Percentiles rank a stretch among this genome's conserved stretches.
phyloP scores from a whole-genome alignment of 2,113 vertebrate species.

The Daubentonia madagascariensis region DNA sequence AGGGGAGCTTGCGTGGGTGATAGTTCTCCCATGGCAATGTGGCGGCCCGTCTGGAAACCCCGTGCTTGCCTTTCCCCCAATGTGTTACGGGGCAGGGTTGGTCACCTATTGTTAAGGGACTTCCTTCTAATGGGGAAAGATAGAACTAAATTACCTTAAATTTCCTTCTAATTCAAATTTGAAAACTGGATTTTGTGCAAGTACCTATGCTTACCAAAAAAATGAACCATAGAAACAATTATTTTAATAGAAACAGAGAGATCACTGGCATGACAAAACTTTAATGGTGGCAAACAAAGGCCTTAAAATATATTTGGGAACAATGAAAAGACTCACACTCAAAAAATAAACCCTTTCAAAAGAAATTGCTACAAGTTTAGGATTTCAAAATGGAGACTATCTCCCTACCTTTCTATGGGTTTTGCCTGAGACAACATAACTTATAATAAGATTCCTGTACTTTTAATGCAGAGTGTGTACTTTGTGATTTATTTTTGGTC shows the following conservation, averaged over 20 bases:
- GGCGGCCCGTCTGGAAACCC: background rate
- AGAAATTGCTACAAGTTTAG: background rate
- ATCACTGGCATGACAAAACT: background rate
- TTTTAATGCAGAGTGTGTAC: background rate
- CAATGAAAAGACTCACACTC: background rate
- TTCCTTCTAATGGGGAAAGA: background rate
- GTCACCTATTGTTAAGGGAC: background rate
- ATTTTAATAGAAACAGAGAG: background rate
- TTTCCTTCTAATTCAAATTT: background rate
- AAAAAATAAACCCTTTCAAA: background rate
- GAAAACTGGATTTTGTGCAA: background rate
- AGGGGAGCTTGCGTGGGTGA: background rate
- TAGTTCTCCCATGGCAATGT: accelerated
- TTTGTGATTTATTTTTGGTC: conserved; percentile 44
- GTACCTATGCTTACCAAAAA: background rate
- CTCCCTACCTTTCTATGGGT: background rate
- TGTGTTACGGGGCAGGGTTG: no score
- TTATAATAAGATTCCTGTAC: background rate
- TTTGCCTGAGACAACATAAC: background rate
- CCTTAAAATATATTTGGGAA: background rate
- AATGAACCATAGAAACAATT: background rate
- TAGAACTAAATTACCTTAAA: background rate
- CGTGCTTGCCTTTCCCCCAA: accelerated
- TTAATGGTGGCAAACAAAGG: background rate
- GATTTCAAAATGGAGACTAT: background rate